Percentiles rank a stretch among this genome's conserved stretches.
phyloP scores from a whole-genome alignment of 2,113 vertebrate genomes.

The Melanostigma gelatinosum region DNA sequence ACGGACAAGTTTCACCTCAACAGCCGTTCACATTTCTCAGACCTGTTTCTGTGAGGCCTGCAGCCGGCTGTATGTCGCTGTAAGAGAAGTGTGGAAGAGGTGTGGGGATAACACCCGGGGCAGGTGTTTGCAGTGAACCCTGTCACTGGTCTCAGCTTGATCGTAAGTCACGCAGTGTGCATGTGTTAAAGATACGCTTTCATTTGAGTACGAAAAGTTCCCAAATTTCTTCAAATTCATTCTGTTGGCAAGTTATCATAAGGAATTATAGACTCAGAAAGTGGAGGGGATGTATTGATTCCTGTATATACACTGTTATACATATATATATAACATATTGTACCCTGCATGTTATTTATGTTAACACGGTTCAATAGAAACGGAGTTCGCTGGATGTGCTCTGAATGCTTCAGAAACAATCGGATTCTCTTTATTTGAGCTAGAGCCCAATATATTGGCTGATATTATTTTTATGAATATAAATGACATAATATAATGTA shows the following conservation, averaged over 20 bases:
- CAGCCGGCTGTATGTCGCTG: conserved; percentile 43
- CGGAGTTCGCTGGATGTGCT: neutral
- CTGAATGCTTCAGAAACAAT: neutral
- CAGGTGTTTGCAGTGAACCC: conserved; percentile 54
- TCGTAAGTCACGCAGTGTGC: neutral
- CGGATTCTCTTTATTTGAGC: neutral
- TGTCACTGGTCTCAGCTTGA: neutral
- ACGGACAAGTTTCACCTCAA: conserved; percentile 52
- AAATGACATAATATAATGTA: neutral
- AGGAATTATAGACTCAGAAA: too few species aligned
- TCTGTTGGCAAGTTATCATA: neutral
- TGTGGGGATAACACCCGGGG: conserved; percentile 12
- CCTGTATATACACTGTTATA: conserved; percentile 2
- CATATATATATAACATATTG: conserved; percentile 8
- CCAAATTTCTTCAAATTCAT: neutral
- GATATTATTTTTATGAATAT: neutral
- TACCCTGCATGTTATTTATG: neutral
- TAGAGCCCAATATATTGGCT: neutral
- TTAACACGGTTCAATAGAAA: neutral
- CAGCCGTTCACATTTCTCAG: conserved; percentile 54
- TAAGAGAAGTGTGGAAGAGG: conserved; percentile 42
- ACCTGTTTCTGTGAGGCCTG: conserved; percentile 59
- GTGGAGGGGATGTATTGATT: neutral
- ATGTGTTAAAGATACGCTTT: neutral
- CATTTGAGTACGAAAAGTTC: neutral